Evolutionary conservation across 2,888 invertebrate genomes (phyloP).

Genomic region (Agonopterix alstromeriana): DNA sequence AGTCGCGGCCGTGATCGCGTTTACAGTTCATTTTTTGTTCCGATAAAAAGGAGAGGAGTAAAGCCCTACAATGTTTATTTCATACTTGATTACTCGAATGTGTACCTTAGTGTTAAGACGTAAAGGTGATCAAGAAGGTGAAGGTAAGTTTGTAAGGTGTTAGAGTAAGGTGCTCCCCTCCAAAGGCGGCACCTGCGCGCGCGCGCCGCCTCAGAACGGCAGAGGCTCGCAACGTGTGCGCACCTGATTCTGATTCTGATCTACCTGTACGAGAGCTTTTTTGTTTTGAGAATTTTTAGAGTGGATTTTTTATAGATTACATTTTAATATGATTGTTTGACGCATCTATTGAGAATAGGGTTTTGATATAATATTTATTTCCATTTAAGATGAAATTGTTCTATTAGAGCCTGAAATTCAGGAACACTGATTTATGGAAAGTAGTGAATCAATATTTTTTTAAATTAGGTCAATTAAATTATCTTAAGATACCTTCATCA

Average conservation of each 20-base stretch:
- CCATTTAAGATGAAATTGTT: no score
- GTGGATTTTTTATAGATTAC: constrained; percentile 20
- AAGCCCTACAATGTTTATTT: constrained; percentile 55
- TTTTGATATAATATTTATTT: no score
- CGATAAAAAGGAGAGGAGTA: constrained; percentile 78
- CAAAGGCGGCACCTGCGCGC: constrained; percentile 72
- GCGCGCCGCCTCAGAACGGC: constrained; percentile 66
- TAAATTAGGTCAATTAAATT: no score
- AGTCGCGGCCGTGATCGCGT: constrained; percentile 76
- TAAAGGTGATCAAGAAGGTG: constrained; percentile 19
- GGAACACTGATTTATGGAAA: no score
- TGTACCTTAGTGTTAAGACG: constrained; percentile 11
- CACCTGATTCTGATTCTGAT: constrained; percentile 58
- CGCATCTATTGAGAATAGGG: not conserved
- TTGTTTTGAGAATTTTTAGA: constrained; percentile 11
- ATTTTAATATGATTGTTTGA: constrained; percentile 5
- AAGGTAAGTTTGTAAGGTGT: constrained; percentile 57
- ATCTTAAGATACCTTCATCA: no score
- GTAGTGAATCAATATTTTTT: no score
- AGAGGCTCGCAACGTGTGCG: constrained; percentile 47
- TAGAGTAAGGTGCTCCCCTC: constrained; percentile 72
- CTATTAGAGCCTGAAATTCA: no score
- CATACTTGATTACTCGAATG: not conserved
- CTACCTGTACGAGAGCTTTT: constrained; percentile 46
- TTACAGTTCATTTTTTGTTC: constrained; percentile 77